Conservation (phyloP, 1,140 invertebrate genomes). For the Aphaenogaster floridana region DNA sequence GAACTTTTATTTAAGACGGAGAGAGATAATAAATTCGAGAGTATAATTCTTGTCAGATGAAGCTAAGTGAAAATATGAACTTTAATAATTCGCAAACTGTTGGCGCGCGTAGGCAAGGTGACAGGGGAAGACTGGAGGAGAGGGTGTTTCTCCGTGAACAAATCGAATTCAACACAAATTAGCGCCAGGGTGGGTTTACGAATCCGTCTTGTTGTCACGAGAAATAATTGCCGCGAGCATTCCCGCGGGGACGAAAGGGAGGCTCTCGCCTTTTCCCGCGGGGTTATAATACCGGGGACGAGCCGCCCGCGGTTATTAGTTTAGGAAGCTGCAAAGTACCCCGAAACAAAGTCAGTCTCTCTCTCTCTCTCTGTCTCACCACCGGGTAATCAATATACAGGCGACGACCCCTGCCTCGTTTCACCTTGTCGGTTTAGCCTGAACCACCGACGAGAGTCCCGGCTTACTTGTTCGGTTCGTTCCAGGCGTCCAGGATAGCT, state of each 20-base stretch:
- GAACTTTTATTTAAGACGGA: not conserved
- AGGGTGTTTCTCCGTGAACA: conserved; percentile 47
- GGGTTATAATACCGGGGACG: conserved; percentile 75
- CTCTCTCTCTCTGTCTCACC: conserved; percentile 67
- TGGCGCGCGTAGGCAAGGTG: not conserved
- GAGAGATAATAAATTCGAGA: conserved; percentile 1
- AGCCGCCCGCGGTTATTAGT: conserved; percentile 83
- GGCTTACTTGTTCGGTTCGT: conserved; percentile 65
- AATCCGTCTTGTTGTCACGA: conserved; percentile 75
- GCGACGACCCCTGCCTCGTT: conserved; percentile 74
- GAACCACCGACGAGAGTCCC: conserved; percentile 50
- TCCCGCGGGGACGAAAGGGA: conserved; percentile 53
- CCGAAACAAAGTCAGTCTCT: conserved; percentile 77
- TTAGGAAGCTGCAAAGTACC: conserved; percentile 84
- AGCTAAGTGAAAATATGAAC: conserved; percentile 50
- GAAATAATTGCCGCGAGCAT: conserved; percentile 73
- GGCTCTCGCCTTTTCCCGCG: conserved; percentile 57
- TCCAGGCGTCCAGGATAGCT: conserved; percentile 42
- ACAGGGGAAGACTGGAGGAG: not conserved
- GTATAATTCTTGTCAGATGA: not conserved
- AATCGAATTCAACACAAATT: conserved; percentile 81
- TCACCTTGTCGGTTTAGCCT: conserved; percentile 69
- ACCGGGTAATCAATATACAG: conserved; percentile 84
- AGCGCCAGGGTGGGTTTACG: conserved; percentile 63
- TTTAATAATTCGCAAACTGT: conserved; percentile 60